phyloP scores from a whole-genome alignment of 2,797 vertebrate genomes.

The Xenentodon cancila region DNA sequence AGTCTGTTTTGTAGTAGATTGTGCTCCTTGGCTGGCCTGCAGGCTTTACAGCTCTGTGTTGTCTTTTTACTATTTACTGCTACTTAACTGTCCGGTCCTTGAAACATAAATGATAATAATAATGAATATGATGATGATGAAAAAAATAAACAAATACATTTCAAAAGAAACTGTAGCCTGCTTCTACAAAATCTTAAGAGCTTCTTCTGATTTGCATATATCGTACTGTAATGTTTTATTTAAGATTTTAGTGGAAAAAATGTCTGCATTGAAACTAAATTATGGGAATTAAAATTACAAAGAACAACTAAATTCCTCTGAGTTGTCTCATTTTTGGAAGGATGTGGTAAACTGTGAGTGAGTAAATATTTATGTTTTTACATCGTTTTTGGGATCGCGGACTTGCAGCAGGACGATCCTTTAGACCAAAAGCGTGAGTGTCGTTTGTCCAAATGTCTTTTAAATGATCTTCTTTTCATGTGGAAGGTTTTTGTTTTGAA shows the following conservation, averaged over 20 bases:
- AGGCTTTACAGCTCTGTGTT: constrained; percentile 75
- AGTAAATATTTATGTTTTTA: too few relatives aligned
- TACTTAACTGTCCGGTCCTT: constrained; percentile 72
- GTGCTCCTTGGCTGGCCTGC: constrained; percentile 75
- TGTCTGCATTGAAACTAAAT: constrained; percentile 87
- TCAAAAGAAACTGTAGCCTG: constrained; percentile 73
- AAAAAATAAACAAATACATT: constrained; percentile 48
- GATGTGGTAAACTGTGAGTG: neutral
- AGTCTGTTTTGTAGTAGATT: constrained; percentile 64
- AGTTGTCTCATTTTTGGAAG: constrained; percentile 51
- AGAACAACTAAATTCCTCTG: constrained; percentile 68
- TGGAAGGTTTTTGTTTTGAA: too few relatives aligned
- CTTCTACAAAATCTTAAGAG: constrained; percentile 74
- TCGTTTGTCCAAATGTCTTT: too few relatives aligned
- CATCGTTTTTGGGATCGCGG: too few relatives aligned
- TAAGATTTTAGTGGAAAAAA: constrained; percentile 80
- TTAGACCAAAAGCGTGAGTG: too few relatives aligned
- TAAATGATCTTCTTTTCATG: too few relatives aligned
- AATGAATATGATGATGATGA: neutral
- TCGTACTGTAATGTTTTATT: constrained; percentile 85
- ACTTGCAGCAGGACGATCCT: too few relatives aligned
- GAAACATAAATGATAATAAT: constrained; percentile 25
- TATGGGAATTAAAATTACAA: constrained; percentile 90
- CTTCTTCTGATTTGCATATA: constrained; percentile 84
- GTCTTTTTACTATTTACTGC: constrained; percentile 78